Evolutionary conservation across 2,797 vertebrate genomes (phyloP), one percentile per base, ranked within the genome.

Genomic region (Tauraco hartlaubi): DNA sequence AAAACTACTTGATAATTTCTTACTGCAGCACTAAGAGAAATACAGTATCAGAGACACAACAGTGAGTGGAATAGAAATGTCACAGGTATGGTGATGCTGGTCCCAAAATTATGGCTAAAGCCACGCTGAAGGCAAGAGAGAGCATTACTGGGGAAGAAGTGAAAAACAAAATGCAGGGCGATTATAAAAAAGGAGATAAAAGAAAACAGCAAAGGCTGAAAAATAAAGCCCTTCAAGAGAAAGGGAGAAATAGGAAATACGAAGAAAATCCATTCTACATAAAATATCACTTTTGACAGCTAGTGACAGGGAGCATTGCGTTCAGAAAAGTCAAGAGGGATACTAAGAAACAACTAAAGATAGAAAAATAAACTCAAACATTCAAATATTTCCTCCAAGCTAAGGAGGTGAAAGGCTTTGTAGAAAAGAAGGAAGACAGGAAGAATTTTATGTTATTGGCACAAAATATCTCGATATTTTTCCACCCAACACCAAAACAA

Each of bases 401-500:
- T 49, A 61, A 43, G 29, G 18, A 1, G 7, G 75, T 43, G 41
- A 82, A 85, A 88, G 6, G 49, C 52, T 73, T 71, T 49, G 37
- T 48, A 81, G 37, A 66, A 62, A 80, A 85, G 9, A 61, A 90
- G 35, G 21, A 69, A 81, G 75, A 88, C 49, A 72, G 81, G 87
- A 94, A 81, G 41, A 88, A 86, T 78, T 85, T 51, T 41, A 39
- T 20, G 15, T 31, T 80, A 91, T 6, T 90, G 75, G 81, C 58
- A 88, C 35, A 85, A 79, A 93, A 71, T 17, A 80, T 15, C 20
- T 76, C 4, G 1, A 33, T 51, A 68, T 79, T 90, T 94, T 94
- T 71, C 67, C 74, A 85, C 26, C 29, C 41, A 89, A 54, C 44
- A 87, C 15, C 48, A 89, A 91, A 87, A 86, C 35, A 95, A 97